These are phyloP conservation scores for Leptocoma aspasia DNA, from an alignment of 2,113 vertebrate genomes.

Conservation along the genomic window DNA sequence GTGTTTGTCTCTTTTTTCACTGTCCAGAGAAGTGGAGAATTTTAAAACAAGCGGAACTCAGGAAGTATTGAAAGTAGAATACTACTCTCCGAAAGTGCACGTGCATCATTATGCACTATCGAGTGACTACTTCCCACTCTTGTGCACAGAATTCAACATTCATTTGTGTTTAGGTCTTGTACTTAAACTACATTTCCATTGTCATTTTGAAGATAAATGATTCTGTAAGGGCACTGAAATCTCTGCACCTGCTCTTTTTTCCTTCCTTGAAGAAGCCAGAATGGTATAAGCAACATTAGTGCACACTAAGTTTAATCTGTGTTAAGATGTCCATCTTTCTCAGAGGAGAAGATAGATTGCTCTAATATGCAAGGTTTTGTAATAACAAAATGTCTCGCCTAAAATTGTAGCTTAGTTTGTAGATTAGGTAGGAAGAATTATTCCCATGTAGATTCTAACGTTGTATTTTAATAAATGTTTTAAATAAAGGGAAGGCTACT, in stretches of 20 bases:
- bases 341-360: background rate
- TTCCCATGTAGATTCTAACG: constrained; percentile 44
- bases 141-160: background rate
- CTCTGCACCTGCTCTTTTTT: background rate
- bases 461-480: constrained; percentile 70
- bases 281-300: background rate
- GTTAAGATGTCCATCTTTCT: background rate
- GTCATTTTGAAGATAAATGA: background rate
- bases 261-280: background rate
- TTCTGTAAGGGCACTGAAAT: background rate
- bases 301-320: background rate
- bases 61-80: background rate
- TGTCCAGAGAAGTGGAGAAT: background rate
- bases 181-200: background rate
- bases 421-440: constrained; percentile 26
- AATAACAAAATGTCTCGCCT: background rate
- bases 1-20: background rate
- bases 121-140: background rate
- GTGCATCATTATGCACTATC: background rate
- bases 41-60: background rate
- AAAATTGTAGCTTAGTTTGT: constrained; percentile 19
- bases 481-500: constrained; percentile 60
- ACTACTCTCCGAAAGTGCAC: background rate
- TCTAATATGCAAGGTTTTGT: constrained; percentile 1
- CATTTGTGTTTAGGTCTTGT: background rate